Percentiles rank a stretch among this genome's conserved stretches.
Conservation (phyloP, 1,140 invertebrate genomes). For the Linepithema humile region DNA sequence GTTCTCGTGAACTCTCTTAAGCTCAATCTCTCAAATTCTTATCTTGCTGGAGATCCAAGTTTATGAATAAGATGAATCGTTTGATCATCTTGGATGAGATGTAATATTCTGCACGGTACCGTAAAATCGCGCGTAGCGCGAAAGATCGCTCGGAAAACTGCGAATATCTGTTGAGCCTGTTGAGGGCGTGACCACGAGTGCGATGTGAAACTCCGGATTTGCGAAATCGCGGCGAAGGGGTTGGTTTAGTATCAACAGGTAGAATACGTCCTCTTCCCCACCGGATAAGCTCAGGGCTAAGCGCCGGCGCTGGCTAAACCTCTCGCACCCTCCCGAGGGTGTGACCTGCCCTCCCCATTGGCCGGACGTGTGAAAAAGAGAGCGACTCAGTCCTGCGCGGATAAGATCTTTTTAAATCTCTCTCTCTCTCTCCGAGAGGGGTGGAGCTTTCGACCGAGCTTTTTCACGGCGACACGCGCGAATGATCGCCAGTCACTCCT, state of each 20-base stretch:
- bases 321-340: slow-evolving; percentile 82
- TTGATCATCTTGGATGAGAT: not conserved
- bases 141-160: not conserved
- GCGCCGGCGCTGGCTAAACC: slow-evolving; percentile 84
- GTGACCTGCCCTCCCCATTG: slow-evolving; percentile 81
- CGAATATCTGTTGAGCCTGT: not conserved
- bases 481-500: not conserved
- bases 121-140: not conserved
- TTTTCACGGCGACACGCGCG: not conserved
- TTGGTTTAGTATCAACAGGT: slow-evolving; percentile 84
- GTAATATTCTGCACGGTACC: not conserved
- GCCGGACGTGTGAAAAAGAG: slow-evolving; percentile 80
- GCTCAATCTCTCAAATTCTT: not conserved
- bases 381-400: slow-evolving; percentile 75
- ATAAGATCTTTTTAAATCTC: slow-evolving; percentile 68
- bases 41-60: not conserved
- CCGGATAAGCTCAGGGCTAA: slow-evolving; percentile 83
- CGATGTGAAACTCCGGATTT: slow-evolving; percentile 79
- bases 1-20: too few relatives aligned
- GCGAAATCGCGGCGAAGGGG: slow-evolving; percentile 82
- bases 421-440: slow-evolving; percentile 15
- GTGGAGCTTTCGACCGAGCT: slow-evolving; percentile 45
- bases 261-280: slow-evolving; percentile 77
- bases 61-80: not conserved
- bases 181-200: slow-evolving; percentile 79